Evolutionary conservation across 2,888 invertebrate species (phyloP).

Genomic region (Pristionchus mayeri): DNA sequence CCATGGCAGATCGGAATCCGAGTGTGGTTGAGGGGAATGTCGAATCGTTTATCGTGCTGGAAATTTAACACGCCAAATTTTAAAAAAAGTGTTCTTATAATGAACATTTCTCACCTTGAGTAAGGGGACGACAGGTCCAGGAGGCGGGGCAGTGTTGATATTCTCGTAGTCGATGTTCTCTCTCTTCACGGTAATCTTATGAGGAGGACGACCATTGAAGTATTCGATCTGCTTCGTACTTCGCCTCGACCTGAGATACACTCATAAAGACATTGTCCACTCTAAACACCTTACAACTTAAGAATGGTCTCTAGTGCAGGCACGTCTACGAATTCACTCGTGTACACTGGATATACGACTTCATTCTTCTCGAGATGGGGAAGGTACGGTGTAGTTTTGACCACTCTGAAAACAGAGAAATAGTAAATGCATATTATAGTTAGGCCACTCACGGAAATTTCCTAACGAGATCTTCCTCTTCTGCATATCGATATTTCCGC

Average conservation of each 20-base stretch:
- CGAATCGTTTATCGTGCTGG: background rate
- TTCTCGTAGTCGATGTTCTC: conserved; percentile 8
- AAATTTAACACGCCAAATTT: background rate
- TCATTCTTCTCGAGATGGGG: conserved; percentile 20
- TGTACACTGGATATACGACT: conserved; percentile 9
- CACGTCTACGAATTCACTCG: background rate
- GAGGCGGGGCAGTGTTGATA: background rate
- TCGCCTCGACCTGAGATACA: background rate
- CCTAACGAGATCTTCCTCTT: background rate
- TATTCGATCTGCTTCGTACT: background rate
- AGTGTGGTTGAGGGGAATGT: conserved; percentile 6
- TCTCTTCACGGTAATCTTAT: background rate
- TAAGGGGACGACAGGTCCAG: background rate
- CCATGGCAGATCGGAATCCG: background rate
- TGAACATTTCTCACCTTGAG: background rate
- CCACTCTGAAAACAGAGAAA: background rate
- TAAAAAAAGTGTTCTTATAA: no score
- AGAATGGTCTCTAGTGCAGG: background rate
- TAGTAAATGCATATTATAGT: background rate
- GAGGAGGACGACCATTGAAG: background rate
- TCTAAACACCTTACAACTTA: background rate
- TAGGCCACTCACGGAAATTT: background rate
- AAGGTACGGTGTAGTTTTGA: background rate
- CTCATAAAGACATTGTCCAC: background rate
- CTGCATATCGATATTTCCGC: background rate